Evolutionary conservation across 1,140 invertebrate species (phyloP).

Genomic region (Tetramorium parvispinum): DNA sequence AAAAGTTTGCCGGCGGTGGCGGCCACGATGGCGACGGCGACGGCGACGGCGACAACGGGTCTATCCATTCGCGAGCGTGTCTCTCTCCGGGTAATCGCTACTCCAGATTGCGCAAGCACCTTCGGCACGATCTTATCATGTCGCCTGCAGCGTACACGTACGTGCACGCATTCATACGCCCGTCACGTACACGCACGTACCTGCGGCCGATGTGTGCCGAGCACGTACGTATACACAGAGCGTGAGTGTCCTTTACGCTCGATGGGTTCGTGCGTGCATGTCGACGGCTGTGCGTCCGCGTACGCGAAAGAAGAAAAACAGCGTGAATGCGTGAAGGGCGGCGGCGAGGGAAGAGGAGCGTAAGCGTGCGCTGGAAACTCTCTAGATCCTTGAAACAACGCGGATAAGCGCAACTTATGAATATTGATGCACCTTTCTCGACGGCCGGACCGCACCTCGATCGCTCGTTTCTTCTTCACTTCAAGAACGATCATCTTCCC

Average conservation of each 20-base stretch:
- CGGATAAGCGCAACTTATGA: constrained; percentile 82
- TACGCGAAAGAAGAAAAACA: background rate
- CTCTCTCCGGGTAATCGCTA: constrained; percentile 70
- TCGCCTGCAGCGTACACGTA: constrained; percentile 43
- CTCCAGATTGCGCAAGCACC: constrained; percentile 72
- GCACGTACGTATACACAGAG: background rate
- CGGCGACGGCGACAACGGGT: constrained; percentile 53
- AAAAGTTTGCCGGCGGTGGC: constrained; percentile 16
- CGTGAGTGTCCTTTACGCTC: constrained; percentile 38
- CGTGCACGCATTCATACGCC: constrained; percentile 15
- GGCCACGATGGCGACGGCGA: background rate
- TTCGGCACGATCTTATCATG: constrained; percentile 71
- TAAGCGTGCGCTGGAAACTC: constrained; percentile 69
- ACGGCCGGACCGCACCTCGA: constrained; percentile 64
- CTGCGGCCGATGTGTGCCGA: background rate
- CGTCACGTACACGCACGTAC: background rate
- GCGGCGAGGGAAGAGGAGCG: background rate
- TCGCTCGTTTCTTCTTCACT: constrained; percentile 58
- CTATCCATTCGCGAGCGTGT: constrained; percentile 62
- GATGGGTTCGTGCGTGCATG: background rate
- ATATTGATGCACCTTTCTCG: constrained; percentile 84
- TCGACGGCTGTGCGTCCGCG: background rate
- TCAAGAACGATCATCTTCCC: constrained; percentile 17
- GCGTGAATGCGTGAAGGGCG: constrained; percentile 12
- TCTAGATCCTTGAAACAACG: constrained; percentile 81